A percentile compares a stretch with the other conserved stretches of the same genome.
Evolutionary conservation across 2,888 invertebrate genomes (phyloP).

Genomic region (Brenthis hecate): DNA sequence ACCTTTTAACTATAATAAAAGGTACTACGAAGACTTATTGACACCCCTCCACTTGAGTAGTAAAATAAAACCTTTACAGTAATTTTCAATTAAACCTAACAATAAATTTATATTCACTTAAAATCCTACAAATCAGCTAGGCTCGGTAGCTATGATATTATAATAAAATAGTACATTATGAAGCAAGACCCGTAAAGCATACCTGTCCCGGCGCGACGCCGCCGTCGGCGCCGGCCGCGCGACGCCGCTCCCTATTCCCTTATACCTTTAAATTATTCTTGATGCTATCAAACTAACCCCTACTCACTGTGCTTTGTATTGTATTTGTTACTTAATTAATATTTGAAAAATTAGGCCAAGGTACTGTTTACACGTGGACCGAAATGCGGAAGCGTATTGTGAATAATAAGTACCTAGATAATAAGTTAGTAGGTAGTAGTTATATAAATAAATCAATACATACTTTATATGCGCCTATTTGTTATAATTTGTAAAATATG

Average conservation of each 20-base stretch:
- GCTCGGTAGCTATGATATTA: background rate
- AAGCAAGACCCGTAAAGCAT: constrained; percentile 15
- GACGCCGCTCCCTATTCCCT: constrained; percentile 44
- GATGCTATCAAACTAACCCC: constrained; percentile 47
- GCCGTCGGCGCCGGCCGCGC: constrained; percentile 42
- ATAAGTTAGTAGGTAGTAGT: too few species aligned
- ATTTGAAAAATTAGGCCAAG: constrained; percentile 33
- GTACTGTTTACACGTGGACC: constrained; percentile 17
- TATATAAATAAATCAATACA: too few species aligned
- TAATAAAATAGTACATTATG: constrained; percentile 8
- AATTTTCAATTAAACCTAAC: background rate
- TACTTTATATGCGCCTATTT: too few species aligned
- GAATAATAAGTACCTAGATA: background rate
- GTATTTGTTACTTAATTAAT: constrained; percentile 33
- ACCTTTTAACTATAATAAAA: too few species aligned
- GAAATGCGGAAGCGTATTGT: constrained; percentile 5
- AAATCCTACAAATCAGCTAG: background rate
- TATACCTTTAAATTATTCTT: constrained; percentile 44
- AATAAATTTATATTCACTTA: background rate
- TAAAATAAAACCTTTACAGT: too few species aligned
- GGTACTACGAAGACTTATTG: too few species aligned
- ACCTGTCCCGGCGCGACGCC: constrained; percentile 37
- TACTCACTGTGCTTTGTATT: constrained; percentile 37
- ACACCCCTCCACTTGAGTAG: too few species aligned
- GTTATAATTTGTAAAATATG: too few species aligned